These are phyloP conservation scores for Myotis pilosus DNA, from an alignment of 2,797 vertebrate species.

Conservation along the genomic window DNA sequence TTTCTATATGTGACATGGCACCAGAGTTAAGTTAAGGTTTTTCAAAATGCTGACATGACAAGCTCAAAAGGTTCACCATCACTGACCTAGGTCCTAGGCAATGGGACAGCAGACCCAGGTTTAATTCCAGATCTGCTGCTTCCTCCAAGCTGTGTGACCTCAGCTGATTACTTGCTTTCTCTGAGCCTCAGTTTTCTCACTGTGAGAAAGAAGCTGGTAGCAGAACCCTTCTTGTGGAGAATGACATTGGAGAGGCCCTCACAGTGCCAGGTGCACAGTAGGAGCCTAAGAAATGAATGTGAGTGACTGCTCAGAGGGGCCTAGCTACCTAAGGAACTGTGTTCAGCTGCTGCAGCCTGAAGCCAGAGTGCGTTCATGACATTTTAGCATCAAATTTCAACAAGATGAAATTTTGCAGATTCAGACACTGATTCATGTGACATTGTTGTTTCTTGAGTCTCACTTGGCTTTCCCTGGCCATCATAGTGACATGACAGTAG, in stretches of 20 bases:
- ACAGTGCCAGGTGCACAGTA: rapidly evolving
- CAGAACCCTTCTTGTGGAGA: neutral
- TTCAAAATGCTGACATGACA: too few relatives aligned
- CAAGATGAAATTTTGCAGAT: neutral
- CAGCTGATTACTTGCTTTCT: neutral
- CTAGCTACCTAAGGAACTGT: neutral
- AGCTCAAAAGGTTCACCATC: too few relatives aligned
- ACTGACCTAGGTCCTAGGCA: neutral
- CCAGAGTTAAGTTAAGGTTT: too few relatives aligned
- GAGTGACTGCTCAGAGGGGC: neutral
- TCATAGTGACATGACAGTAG: neutral
- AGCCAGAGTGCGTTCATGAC: neutral
- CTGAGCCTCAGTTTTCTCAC: too few relatives aligned
- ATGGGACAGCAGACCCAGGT: neutral
- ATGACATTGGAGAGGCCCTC: neutral
- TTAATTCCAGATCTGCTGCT: neutral
- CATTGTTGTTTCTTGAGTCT: neutral
- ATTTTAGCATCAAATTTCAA: neutral
- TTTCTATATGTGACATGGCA: too few relatives aligned
- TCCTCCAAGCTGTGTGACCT: neutral
- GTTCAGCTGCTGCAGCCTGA: neutral
- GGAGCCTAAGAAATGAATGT: neutral
- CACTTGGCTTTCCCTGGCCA: neutral
- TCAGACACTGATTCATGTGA: neutral
- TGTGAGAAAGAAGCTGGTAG: neutral